Evolutionary conservation across 2,113 vertebrate genomes (phyloP).

Genomic region (Excalfactoria chinensis): DNA sequence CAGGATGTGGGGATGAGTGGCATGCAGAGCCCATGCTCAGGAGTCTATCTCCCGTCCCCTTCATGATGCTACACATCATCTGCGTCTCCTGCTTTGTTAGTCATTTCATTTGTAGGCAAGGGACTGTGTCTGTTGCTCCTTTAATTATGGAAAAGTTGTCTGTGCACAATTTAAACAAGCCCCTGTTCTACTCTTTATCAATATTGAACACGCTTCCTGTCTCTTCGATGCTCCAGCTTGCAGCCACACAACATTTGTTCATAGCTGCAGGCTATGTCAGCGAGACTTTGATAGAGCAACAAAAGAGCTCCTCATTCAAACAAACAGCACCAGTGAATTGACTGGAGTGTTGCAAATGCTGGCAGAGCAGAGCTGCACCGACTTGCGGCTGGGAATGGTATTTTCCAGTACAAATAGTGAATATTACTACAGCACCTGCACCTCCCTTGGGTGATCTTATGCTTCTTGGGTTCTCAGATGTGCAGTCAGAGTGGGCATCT

Average conservation of each 20-base stretch:
- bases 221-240: slow-evolving; percentile 42
- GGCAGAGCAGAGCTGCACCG: accelerated
- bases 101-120: slow-evolving; percentile 26
- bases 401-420: not conserved
- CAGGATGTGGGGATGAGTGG: not conserved
- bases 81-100: not conserved
- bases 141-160: slow-evolving; percentile 61
- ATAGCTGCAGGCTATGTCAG: slow-evolving; percentile 68
- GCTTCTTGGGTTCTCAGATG: not conserved
- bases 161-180: slow-evolving; percentile 40
- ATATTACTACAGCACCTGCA: not conserved
- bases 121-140: not conserved
- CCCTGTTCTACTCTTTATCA: slow-evolving; percentile 48
- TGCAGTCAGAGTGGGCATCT: not conserved
- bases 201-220: slow-evolving; percentile 46
- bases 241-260: slow-evolving; percentile 66
- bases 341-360: accelerated
- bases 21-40: accelerated
- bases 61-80: not conserved
- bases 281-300: slow-evolving; percentile 50
- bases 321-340: not conserved
- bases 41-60: not conserved
- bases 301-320: not conserved
- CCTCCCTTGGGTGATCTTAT: accelerated
- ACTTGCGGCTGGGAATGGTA: not conserved